Conservation (phyloP, 2,797 vertebrate genomes). For the Chiroxiphia lanceolata region DNA sequence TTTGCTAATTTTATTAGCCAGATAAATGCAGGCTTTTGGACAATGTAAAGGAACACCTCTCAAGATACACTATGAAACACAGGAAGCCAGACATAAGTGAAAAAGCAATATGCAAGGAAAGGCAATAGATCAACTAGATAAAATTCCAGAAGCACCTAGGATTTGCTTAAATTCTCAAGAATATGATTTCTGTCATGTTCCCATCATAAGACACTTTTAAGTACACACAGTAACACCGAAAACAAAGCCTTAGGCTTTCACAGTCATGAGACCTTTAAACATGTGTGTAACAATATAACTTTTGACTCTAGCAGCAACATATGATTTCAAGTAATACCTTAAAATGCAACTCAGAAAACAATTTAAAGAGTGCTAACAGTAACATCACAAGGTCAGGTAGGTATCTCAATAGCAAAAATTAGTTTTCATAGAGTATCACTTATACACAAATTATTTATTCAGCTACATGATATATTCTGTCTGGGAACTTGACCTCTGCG, state of each 20-base stretch:
- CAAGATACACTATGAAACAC: background rate
- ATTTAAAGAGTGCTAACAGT: background rate
- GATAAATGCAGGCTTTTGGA: background rate
- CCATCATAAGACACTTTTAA: background rate
- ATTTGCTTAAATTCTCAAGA: background rate
- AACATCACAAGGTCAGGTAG: background rate
- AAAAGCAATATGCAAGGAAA: background rate
- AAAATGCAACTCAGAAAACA: background rate
- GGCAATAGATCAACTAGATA: background rate
- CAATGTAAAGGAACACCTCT: background rate
- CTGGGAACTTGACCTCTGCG: constrained; percentile 39
- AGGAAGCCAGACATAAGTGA: background rate
- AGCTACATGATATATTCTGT: background rate
- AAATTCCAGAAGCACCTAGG: background rate
- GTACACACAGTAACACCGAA: background rate
- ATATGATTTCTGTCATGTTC: background rate
- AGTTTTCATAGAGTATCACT: background rate
- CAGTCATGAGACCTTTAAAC: background rate
- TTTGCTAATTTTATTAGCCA: background rate
- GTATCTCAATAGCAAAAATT: background rate
- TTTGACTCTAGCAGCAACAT: background rate
- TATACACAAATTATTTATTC: constrained; percentile 43
- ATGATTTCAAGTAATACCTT: background rate
- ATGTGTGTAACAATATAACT: background rate
- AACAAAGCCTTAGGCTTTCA: background rate